Base-by-base conservation (phyloP, 2,888 invertebrate genomes). In the Stenurella melanura region DNA sequence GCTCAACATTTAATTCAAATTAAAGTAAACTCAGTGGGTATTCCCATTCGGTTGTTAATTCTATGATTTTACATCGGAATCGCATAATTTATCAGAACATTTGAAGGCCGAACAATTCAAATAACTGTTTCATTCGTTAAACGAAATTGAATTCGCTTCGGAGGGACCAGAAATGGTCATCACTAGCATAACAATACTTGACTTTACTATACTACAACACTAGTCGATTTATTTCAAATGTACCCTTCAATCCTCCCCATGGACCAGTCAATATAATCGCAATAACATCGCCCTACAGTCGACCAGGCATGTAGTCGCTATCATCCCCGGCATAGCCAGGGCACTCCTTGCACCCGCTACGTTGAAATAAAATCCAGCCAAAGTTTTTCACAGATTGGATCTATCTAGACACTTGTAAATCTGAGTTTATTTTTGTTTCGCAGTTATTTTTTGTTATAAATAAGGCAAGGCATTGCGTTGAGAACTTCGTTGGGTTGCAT, bases 181-280 rank as follows among this genome's bases (percentile, higher is more conserved):
- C 88, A 86, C 87, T 85, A 85, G 85, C 87, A 88, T 88, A 88
- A 89, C 89, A 89, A 89, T 89, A 85, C 88, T 86, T 84, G 87
- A 87, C 88, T 88, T 84, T 83, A 83, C 74, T 79, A 78, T 78
- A 58, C 86, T 85, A 84, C 85, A 84, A 84, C 85, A 85, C 86
- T 85, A 88, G 88, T 89, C 89, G 88, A 90, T 90, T 89, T 89
- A 90, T 90, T 89, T 88, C 87, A 86, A 88, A 89, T 88, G 88
- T 88, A 87, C 87, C 88, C 87, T 86, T 85, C 84, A 80, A 77
- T 80, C 82, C 82, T 88, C 89, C 89, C 89, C 82, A 87, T 85
- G 88, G 89, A 89, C 89, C 89, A 90, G 90, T 90, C 89, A 89
- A 90, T 89, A 89, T 89, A 90, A 89, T 89, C 88, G 89, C 89